phyloP scores from a whole-genome alignment of 2,888 invertebrate species.

The Aphidius colemani region DNA sequence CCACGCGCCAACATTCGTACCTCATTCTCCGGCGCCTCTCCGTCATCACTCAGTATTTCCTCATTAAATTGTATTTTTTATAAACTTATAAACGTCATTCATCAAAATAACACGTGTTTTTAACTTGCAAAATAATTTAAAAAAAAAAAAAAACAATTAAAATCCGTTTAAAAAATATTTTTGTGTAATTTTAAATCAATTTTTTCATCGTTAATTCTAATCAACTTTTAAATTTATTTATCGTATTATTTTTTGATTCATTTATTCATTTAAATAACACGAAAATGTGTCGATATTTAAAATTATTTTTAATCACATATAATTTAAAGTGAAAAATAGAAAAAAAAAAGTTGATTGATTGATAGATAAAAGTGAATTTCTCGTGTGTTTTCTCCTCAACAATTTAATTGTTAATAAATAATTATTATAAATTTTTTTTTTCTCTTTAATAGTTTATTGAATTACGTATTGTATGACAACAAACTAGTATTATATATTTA shows the following conservation, averaged over 20 bases:
- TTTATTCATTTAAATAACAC: neutral
- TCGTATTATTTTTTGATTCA: neutral
- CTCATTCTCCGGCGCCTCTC: conserved; percentile 28
- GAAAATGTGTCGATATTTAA: neutral
- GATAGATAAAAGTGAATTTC: neutral
- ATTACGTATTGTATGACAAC: no score
- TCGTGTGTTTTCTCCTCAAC: conserved; percentile 1
- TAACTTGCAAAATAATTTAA: neutral
- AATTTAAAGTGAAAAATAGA: neutral
- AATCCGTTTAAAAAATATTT: no score
- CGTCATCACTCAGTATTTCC: conserved; percentile 20
- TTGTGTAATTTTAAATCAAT: no score
- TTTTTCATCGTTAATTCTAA: neutral
- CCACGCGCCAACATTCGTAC: conserved; percentile 20
- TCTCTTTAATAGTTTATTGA: no score
- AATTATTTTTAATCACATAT: neutral
- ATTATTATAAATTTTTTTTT: neutral
- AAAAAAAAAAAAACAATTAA: no score
- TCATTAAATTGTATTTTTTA: no score
- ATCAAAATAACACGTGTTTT: conserved; percentile 23
- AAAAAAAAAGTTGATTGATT: neutral
- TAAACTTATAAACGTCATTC: neutral
- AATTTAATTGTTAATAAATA: conserved; percentile 9
- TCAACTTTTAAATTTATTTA: no score
- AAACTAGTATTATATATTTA: neutral